These are phyloP conservation scores for Collichthys lucidus DNA, from an alignment of 2,113 vertebrate species.

Conservation along the genomic window DNA sequence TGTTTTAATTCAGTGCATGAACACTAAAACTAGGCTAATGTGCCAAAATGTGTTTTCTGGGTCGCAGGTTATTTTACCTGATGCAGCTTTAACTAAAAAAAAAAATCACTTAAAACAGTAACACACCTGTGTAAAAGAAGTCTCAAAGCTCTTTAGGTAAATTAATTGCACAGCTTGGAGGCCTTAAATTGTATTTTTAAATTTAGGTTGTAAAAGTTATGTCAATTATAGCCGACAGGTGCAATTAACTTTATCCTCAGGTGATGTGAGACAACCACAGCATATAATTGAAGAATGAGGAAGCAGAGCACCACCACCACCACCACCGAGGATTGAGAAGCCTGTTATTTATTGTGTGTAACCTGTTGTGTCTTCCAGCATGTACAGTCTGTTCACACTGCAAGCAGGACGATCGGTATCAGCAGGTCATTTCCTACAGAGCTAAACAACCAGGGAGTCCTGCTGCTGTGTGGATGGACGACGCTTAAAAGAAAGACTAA, in stretches of 20 bases:
- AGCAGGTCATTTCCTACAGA: not conserved
- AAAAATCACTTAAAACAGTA: not conserved
- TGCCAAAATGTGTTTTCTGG: not conserved
- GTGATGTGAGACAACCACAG: constrained; percentile 30
- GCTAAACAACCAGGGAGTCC: not conserved
- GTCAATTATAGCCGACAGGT: too few relatives aligned
- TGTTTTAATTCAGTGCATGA: not conserved
- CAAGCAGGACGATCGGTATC: constrained; percentile 21
- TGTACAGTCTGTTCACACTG: constrained; percentile 48
- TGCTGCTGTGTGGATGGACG: not conserved
- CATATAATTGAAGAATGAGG: constrained; percentile 4
- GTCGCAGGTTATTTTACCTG: not conserved
- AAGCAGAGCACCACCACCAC: constrained; percentile 28
- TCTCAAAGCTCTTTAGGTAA: constrained; percentile 33
- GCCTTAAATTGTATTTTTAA: not conserved
- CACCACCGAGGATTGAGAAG: constrained; percentile 20
- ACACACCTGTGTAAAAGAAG: constrained; percentile 38
- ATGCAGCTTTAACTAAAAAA: constrained; percentile 21
- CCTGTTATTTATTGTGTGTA: not conserved
- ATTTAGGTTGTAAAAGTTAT: not conserved
- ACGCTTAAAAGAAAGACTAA: too few relatives aligned
- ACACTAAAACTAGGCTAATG: too few relatives aligned
- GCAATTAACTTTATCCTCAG: not conserved
- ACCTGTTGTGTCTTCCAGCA: constrained; percentile 2
- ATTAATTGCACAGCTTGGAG: not conserved